These are phyloP conservation scores for Mesorhabditis spiculigera DNA, from an alignment of 2,888 invertebrate species.

Conservation along the genomic window DNA sequence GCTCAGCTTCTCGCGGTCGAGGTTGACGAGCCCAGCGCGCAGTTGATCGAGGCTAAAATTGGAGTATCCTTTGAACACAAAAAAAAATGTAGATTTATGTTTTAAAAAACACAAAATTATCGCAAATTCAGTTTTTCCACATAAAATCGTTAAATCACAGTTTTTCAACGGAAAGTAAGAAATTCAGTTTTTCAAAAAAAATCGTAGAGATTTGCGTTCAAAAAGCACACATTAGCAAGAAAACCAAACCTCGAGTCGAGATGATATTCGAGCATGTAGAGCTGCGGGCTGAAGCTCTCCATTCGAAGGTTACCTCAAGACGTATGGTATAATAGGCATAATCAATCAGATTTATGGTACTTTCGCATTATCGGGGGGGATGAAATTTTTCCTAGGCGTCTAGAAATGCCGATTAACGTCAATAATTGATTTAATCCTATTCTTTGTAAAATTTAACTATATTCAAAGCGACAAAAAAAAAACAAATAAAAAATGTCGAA, in stretches of 20 bases:
- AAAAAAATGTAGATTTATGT: neutral
- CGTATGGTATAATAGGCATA: no score
- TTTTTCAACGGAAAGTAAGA: neutral
- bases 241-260: constrained; percentile 72
- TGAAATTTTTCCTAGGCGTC: no score
- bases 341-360: neutral
- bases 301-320: constrained; percentile 78
- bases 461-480: no score
- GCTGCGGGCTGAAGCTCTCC: constrained; percentile 88
- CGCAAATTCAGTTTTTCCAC: neutral
- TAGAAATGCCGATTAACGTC: no score
- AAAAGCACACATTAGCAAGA: neutral
- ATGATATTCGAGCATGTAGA: constrained; percentile 96
- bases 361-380: no score
- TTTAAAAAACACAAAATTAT: neutral
- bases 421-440: no score
- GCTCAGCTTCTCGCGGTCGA: constrained; percentile 42
- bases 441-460: no score
- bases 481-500: no score
- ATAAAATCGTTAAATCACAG: no score
- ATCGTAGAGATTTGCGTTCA: neutral
- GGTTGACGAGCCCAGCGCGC: constrained; percentile 42
- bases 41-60: constrained; percentile 45
- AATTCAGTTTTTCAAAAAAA: neutral
- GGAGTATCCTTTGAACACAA: neutral